Conservation (phyloP, 2,888 invertebrate species). For the Hymenopus coronatus region DNA sequence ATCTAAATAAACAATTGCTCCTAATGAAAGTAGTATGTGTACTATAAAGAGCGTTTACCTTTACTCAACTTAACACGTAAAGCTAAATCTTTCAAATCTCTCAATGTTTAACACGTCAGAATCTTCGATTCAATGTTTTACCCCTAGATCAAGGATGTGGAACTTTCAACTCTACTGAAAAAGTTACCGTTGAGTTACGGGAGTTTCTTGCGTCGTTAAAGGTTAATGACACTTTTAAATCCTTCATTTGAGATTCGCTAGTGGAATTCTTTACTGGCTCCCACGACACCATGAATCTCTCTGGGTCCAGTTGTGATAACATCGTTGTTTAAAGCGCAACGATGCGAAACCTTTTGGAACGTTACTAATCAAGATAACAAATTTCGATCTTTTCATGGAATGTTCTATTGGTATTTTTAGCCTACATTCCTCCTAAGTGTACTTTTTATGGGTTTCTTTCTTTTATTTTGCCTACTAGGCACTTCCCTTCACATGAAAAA, state of each 20-base stretch:
- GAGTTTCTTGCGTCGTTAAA: not conserved
- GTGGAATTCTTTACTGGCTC: not conserved
- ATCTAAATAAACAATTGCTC: no score
- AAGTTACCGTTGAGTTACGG: not conserved
- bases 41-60: no score
- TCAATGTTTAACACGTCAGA: no score
- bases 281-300: not conserved
- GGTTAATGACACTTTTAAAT: no score
- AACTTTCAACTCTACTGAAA: not conserved
- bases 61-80: no score
- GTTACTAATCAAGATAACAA: not conserved
- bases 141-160: no score
- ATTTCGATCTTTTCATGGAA: not conserved
- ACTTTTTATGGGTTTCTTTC: not conserved
- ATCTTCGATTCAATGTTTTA: no score
- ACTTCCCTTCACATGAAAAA: no score
- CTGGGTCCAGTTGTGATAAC: not conserved
- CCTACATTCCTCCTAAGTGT: not conserved
- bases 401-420: not conserved
- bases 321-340: not conserved
- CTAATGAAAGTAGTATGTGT: no score
- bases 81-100: no score
- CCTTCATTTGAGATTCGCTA: not conserved
- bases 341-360: not conserved
- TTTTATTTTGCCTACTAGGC: not conserved